These are phyloP conservation scores for Drosophila jambulina DNA, from an alignment of 1,140 invertebrate genomes.

Conservation along the genomic window DNA sequence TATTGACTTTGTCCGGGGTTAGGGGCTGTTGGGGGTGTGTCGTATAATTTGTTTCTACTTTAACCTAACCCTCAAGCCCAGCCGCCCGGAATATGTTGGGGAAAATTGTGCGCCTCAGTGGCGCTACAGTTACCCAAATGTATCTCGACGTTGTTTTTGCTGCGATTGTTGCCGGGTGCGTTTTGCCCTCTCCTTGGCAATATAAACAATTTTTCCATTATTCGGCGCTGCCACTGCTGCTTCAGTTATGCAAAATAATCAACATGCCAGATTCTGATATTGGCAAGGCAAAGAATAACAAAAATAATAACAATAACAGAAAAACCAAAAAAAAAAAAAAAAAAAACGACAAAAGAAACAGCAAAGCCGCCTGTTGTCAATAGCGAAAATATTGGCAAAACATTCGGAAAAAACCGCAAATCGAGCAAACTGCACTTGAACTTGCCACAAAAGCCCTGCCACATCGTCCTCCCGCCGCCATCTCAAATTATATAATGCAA, in stretches of 20 bases:
- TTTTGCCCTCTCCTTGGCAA: slow-evolving; percentile 32
- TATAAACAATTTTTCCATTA: slow-evolving; percentile 63
- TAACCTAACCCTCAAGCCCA: slow-evolving; percentile 56
- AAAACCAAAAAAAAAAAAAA: slow-evolving; percentile 19
- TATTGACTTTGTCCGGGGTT: slow-evolving; percentile 75
- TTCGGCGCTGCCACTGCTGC: slow-evolving; percentile 20
- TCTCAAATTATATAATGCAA: slow-evolving; percentile 77
- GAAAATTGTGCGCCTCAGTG: slow-evolving; percentile 78
- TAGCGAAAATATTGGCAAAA: slow-evolving; percentile 81
- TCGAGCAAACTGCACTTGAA: slow-evolving; percentile 70
- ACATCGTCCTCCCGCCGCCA: slow-evolving; percentile 58
- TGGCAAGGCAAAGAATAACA: slow-evolving; percentile 53
- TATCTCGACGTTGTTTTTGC: slow-evolving; percentile 24
- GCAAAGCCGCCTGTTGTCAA: slow-evolving; percentile 60
- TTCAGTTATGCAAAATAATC: slow-evolving; percentile 61
- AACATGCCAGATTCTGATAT: slow-evolving; percentile 46
- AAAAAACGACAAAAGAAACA: slow-evolving; percentile 16
- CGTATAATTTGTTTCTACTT: slow-evolving; percentile 83
- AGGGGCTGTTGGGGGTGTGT: slow-evolving; percentile 58
- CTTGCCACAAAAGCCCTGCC: slow-evolving; percentile 68
- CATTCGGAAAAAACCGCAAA: slow-evolving; percentile 67
- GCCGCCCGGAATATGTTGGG: slow-evolving; percentile 39
- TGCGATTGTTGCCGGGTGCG: slow-evolving; percentile 34
- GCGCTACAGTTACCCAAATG: slow-evolving; percentile 58
- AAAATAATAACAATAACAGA: slow-evolving; percentile 44